Conservation (phyloP, 2,888 invertebrate genomes). For the Apamea anceps region DNA sequence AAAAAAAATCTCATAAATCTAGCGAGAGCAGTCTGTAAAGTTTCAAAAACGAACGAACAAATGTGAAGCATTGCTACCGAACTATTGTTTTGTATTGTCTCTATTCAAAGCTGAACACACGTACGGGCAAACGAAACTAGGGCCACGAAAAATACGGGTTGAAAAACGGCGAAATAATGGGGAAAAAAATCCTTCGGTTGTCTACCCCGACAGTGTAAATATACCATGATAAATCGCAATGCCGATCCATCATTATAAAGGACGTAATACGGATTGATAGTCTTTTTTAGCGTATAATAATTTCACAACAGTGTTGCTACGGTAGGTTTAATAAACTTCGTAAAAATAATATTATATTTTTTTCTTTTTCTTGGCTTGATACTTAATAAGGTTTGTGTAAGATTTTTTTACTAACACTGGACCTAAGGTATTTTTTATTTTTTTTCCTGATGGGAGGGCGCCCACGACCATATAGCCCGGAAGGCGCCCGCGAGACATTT, state of each 20-base stretch:
- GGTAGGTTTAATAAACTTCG: neutral
- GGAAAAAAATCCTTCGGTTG: slow-evolving; percentile 16
- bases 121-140: slow-evolving; percentile 27
- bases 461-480: too few relatives aligned
- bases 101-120: slow-evolving; percentile 38
- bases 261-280: slow-evolving; percentile 60
- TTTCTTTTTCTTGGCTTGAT: neutral
- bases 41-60: slow-evolving; percentile 38
- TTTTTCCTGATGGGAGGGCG: neutral
- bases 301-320: neutral
- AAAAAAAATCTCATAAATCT: slow-evolving; percentile 53
- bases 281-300: slow-evolving; percentile 11
- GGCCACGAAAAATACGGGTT: slow-evolving; percentile 41
- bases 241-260: slow-evolving; percentile 61
- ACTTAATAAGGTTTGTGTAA: neutral
- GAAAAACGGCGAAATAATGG: slow-evolving; percentile 1
- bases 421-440: neutral
- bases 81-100: slow-evolving; percentile 49
- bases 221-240: slow-evolving; percentile 56
- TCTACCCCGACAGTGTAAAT: slow-evolving; percentile 35
- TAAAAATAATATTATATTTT: neutral
- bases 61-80: slow-evolving; percentile 12
- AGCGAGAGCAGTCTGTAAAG: slow-evolving; percentile 22
- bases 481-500: too few relatives aligned
- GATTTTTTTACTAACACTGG: neutral